Evolutionary conservation across 2,797 vertebrate species (phyloP), one percentile per base, ranked within the genome.

Genomic region (Peromyscus eremicus): DNA sequence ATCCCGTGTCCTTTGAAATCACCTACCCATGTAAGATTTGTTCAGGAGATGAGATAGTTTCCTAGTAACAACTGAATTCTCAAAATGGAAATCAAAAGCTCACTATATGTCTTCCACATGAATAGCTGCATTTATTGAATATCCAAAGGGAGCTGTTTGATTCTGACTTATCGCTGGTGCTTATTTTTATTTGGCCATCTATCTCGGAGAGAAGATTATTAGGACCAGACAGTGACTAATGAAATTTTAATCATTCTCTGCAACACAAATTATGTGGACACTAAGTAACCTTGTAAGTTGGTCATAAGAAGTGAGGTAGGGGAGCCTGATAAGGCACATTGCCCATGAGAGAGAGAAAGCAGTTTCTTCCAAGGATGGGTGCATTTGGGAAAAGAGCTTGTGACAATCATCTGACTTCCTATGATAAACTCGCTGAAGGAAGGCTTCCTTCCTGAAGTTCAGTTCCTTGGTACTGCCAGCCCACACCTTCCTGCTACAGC

Each of bases 381-480:
- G 34, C 6, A 57, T 68, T 9, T 92, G 87, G 75, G 89, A 88
- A 96, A 93, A 49, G 10, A 80, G 6, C 43, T 92, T 60, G 34
- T 60, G 84, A 79, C 91, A 92, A 89, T 84, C 71, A 77, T 62
- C 83, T 97, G 95, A 83, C 16, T 95, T 94, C 91, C n/a, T 37
- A 34, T 55, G 93, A 96, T 97, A 97, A 97, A 94, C 66, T 82
- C 40, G 6, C 49, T 82, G 75, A 92, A 37, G 52, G 82, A 92
- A 34, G 32, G 52, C 82, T 97, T 97, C 97, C 94, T 96, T 97
- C 95, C 97, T 92, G 91, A 92, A 95, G 62, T 62, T 60, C 70
- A 89, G 55, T 27, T 88, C 89, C 76, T 37, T 87, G n/a, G 60
- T 86, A 23, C 85, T 70, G 46, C 21, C 21, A 21, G 55, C 71